Evolutionary conservation across 2,797 vertebrate genomes (phyloP).

Genomic region (Lophotriccus pileatus): DNA sequence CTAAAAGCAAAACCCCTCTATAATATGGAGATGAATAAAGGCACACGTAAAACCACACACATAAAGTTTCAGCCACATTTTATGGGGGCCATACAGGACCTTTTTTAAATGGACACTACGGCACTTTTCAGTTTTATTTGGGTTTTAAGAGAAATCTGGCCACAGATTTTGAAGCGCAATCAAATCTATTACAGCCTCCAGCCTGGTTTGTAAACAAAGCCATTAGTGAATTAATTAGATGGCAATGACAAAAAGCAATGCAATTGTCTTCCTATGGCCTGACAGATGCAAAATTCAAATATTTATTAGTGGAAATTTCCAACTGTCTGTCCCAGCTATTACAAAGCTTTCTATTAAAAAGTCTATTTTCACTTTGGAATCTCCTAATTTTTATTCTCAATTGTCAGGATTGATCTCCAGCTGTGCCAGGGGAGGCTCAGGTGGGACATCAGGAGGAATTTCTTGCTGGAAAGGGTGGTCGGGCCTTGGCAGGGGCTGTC

Average conservation of each 20-base stretch:
- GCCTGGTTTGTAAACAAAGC: conserved; percentile 10
- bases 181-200: background rate
- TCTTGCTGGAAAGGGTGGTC: background rate
- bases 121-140: background rate
- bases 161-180: background rate
- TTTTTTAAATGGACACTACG: background rate
- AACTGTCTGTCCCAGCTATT: background rate
- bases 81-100: background rate
- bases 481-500: background rate
- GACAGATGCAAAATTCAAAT: background rate
- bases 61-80: background rate
- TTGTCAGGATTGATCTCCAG: background rate
- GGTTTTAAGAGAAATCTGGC: background rate
- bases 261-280: background rate
- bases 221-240: conserved; percentile 22
- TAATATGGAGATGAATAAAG: background rate
- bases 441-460: background rate
- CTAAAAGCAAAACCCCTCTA: background rate
- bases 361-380: background rate
- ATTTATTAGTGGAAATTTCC: background rate
- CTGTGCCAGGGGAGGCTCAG: background rate
- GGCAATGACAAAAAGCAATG: accelerated
- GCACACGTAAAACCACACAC: background rate
- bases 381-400: background rate
- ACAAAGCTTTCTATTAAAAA: background rate